Evolutionary conservation across 2,797 vertebrate genomes (phyloP).

Genomic region (Aselliscus stoliczkanus): DNA sequence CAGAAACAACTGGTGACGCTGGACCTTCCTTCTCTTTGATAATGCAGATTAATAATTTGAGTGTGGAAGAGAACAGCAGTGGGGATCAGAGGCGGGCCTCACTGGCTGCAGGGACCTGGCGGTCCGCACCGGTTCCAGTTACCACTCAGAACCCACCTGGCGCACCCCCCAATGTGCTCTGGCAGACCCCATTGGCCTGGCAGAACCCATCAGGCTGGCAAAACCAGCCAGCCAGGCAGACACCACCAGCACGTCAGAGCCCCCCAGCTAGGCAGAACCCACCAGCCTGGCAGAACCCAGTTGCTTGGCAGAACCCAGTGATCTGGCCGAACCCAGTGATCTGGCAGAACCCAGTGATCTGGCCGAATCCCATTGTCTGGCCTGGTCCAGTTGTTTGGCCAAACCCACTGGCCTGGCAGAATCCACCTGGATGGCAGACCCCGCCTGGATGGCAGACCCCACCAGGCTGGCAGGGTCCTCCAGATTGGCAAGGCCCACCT

Average conservation of each 20-base stretch:
- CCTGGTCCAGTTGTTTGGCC: conserved; percentile 72
- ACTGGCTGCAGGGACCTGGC: conserved; percentile 64
- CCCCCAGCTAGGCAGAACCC: conserved; percentile 64
- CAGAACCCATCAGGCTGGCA: conserved; percentile 72
- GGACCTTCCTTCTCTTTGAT: conserved; percentile 51
- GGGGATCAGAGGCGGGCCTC: conserved; percentile 63
- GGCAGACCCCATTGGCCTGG: conserved; percentile 73
- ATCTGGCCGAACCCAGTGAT: conserved; percentile 72
- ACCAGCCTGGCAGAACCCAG: conserved; percentile 68
- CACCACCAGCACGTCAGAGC: conserved; percentile 62
- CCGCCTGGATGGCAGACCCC: conserved; percentile 65
- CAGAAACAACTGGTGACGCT: neutral
- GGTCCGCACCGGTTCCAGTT: conserved; percentile 69
- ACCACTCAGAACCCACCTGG: conserved; percentile 69
- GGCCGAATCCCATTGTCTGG: conserved; percentile 69
- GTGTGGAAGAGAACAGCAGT: conserved; percentile 64
- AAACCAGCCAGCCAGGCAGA: conserved; percentile 67
- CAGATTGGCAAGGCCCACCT: conserved; percentile 67
- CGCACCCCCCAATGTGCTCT: conserved; percentile 61
- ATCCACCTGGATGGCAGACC: conserved; percentile 66
- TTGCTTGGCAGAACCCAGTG: conserved; percentile 71
- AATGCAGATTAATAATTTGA: conserved; percentile 72
- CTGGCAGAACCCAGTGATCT: conserved; percentile 72
- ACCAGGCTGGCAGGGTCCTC: conserved; percentile 65
- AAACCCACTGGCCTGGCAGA: conserved; percentile 71